phyloP scores from a whole-genome alignment of 2,797 vertebrate species.

The Pseudomugil tenellus region DNA sequence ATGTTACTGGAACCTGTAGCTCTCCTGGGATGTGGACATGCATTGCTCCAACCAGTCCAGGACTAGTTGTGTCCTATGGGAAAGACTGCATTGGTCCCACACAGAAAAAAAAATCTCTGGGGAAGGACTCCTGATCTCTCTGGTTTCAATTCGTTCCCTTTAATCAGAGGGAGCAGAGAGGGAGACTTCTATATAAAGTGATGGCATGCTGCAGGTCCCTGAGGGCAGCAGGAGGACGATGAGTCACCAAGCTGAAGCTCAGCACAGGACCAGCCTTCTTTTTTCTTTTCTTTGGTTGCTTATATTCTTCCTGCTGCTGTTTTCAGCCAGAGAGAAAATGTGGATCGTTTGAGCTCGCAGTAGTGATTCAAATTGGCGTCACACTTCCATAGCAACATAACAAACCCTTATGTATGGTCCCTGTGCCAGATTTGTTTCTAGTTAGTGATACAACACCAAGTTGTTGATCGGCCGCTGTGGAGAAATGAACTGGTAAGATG shows the following conservation, averaged over 20 bases:
- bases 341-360: constrained; percentile 17
- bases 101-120: constrained; percentile 46
- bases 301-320: constrained; percentile 1
- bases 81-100: constrained; percentile 52
- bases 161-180: constrained; percentile 58
- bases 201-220: constrained; percentile 75
- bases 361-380: constrained; percentile 39
- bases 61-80: constrained; percentile 42
- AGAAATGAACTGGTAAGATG: no score
- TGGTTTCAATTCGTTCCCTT: constrained; percentile 58
- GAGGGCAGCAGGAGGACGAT: constrained; percentile 46
- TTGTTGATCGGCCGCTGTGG: no score
- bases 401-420: constrained; percentile 43
- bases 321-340: constrained; percentile 12
- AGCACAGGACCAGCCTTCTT: constrained; percentile 8
- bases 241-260: constrained; percentile 69
- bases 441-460: neutral
- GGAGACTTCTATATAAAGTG: constrained; percentile 80
- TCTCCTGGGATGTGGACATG: neutral
- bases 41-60: neutral
- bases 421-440: constrained; percentile 15
- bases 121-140: constrained; percentile 48
- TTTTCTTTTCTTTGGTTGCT: neutral
- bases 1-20: neutral
- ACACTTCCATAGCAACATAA: constrained; percentile 48